A percentile compares a stretch with the other conserved stretches of the same genome.
phyloP scores from a whole-genome alignment of 64 coral and sea anemone species.

The Exaiptasia diaphana region DNA sequence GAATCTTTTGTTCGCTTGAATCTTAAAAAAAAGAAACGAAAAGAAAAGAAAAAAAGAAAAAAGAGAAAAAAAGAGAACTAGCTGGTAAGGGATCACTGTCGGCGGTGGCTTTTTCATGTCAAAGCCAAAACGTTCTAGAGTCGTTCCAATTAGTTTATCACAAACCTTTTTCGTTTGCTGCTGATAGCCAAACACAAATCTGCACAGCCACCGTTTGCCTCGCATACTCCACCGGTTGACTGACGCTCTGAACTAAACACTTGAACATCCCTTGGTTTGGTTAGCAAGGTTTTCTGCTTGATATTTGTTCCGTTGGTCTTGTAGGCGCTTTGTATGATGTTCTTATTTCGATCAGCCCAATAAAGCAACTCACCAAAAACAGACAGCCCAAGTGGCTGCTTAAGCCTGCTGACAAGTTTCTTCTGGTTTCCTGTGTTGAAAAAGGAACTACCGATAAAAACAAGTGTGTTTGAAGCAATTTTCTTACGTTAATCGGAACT shows the following conservation, averaged over 20 bases:
- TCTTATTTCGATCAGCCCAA: slow-evolving; percentile 7
- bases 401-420: not conserved
- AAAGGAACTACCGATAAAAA: too few species aligned
- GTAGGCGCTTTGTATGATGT: not conserved
- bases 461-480: too few species aligned
- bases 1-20: too few species aligned
- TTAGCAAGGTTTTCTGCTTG: not conserved
- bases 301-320: slow-evolving; percentile 13
- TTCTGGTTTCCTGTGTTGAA: not conserved
- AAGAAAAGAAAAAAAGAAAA: too few species aligned
- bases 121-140: too few species aligned
- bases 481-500: too few species aligned
- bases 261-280: slow-evolving; percentile 45
- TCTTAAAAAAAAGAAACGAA: too few species aligned
- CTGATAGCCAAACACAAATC: slow-evolving; percentile 80
- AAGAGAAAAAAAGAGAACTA: too few species aligned
- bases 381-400: not conserved
- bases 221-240: slow-evolving; percentile 23
- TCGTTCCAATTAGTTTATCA: not conserved
- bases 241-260: slow-evolving; percentile 61
- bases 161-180: slow-evolving; percentile 50
- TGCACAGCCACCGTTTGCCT: slow-evolving; percentile 68
- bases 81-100: too few species aligned
- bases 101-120: too few species aligned
- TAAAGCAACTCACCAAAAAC: slow-evolving; percentile 20